These are phyloP conservation scores for Drosophila nr. medialis DNA, from an alignment of 2,888 invertebrate species.

Conservation along the genomic window DNA sequence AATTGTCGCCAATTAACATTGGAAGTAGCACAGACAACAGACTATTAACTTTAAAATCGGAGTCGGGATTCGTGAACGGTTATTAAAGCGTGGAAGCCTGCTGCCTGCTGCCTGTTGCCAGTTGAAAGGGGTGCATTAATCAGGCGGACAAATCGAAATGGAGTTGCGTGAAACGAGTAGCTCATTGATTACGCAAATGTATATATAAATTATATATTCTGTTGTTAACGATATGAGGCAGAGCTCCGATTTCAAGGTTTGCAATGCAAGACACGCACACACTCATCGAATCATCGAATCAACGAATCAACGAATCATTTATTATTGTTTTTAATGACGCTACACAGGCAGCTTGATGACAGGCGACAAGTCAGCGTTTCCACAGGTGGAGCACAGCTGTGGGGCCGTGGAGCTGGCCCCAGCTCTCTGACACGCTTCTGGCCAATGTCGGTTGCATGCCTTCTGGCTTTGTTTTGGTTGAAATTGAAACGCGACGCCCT, in stretches of 20 bases:
- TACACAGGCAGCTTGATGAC: constrained; percentile 66
- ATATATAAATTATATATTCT: constrained; percentile 68
- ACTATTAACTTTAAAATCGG: constrained; percentile 2
- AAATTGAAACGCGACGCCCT: constrained; percentile 48
- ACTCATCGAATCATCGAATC: constrained; percentile 25
- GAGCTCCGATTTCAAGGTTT: constrained; percentile 66
- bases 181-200: constrained; percentile 64
- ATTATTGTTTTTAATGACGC: constrained; percentile 67
- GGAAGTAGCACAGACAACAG: constrained; percentile 10
- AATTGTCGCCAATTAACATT: constrained; percentile 76
- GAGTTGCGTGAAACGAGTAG: constrained; percentile 75
- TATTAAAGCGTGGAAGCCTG: constrained; percentile 38
- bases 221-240: constrained; percentile 47
- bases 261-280: constrained; percentile 41
- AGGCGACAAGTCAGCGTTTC: constrained; percentile 72
- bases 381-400: constrained; percentile 38
- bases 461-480: constrained; percentile 41
- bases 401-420: constrained; percentile 4
- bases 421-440: constrained; percentile 65
- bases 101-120: background rate
- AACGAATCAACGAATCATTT: constrained; percentile 60
- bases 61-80: constrained; percentile 12
- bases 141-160: constrained; percentile 65
- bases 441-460: constrained; percentile 68
- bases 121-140: constrained; percentile 64